A percentile compares a stretch with the other conserved stretches of the same genome.
These are phyloP conservation scores for Bombus pyrosoma DNA, from an alignment of 1,140 invertebrate species.

Conservation along the genomic window DNA sequence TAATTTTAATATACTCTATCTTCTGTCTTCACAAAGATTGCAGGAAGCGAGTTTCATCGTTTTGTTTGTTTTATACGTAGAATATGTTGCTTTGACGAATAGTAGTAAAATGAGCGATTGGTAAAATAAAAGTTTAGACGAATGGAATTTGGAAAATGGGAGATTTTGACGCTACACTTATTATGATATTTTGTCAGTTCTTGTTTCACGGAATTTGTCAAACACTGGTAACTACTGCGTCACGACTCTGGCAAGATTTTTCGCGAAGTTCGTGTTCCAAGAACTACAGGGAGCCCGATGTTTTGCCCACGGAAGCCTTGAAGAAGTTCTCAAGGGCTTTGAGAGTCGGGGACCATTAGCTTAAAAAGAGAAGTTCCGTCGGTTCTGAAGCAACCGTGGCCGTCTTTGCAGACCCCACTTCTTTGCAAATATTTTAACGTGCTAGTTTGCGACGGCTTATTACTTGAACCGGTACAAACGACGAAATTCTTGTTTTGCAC, in stretches of 20 bases:
- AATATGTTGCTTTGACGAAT: not conserved
- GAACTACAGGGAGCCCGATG: not conserved
- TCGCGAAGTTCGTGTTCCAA: not conserved
- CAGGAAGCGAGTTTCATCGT: not conserved
- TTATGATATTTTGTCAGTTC: not conserved
- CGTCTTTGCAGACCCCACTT: too few species aligned
- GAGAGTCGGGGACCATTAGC: constrained; percentile 22
- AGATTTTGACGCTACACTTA: not conserved
- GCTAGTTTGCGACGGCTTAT: not conserved
- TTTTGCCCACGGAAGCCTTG: constrained; percentile 19
- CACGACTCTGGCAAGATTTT: not conserved
- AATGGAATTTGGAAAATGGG: not conserved
- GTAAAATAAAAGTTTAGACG: not conserved
- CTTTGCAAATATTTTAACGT: constrained; percentile 15
- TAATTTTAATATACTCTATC: not conserved
- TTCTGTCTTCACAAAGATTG: not conserved
- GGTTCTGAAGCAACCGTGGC: not conserved
- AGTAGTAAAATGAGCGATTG: too few species aligned
- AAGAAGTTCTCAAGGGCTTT: constrained; percentile 19
- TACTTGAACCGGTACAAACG: not conserved
- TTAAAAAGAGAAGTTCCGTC: constrained; percentile 6
- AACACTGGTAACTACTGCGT: not conserved
- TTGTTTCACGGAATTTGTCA: not conserved
- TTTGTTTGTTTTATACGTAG: too few species aligned
- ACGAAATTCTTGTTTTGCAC: not conserved